Evolutionary conservation across 2,888 invertebrate genomes (phyloP), one percentile per base, ranked within the genome.

Genomic region (Tricholauxania praeusta): DNA sequence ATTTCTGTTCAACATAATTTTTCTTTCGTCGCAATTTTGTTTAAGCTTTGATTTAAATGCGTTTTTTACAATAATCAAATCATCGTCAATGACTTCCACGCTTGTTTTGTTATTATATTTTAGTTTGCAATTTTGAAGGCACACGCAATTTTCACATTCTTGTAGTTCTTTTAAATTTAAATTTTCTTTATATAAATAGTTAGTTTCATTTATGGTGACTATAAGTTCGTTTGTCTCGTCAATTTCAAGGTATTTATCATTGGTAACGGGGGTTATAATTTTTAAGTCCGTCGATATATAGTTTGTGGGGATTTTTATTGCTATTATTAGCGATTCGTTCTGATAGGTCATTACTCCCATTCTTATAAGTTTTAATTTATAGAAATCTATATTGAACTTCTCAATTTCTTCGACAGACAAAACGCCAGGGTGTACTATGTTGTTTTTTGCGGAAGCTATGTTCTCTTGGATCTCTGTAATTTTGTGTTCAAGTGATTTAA

Each of bases 301-400:
- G 22, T 57, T 60, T 51, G 52, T 62, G 53, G 72, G 68, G 22
- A 72, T 68, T 22, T 62, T 39, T n/a, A 69, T 59, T 15, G 72
- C 72, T 15, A 70, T 65, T 22, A 70, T 19, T 69, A 73, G 64
- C 12, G 70, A 57, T 19, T 70, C 53, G 49, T 63, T 59, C n/a
- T 39, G n/a, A 48, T 63, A 53, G 53, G 59, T 69, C 57, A 72
- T 69, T n/a, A 72, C 32, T 12, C 68, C 69, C 59, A 72, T 48
- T 68, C 28, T 72, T 52, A 70, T 39, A 14, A 65, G 19, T 66
- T 66, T 66, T 4, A 73, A 14, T 49, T 66, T 73, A 63, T 60
- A 70, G 22, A 64, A 73, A 47, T 73, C 70, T 55, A 69, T 73
- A 14, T 63, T 48, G 51, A 68, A 72, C 57, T 72, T 66, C n/a